Base-by-base conservation (phyloP, 2,888 invertebrate genomes). In the Trachelus iudaicus region DNA sequence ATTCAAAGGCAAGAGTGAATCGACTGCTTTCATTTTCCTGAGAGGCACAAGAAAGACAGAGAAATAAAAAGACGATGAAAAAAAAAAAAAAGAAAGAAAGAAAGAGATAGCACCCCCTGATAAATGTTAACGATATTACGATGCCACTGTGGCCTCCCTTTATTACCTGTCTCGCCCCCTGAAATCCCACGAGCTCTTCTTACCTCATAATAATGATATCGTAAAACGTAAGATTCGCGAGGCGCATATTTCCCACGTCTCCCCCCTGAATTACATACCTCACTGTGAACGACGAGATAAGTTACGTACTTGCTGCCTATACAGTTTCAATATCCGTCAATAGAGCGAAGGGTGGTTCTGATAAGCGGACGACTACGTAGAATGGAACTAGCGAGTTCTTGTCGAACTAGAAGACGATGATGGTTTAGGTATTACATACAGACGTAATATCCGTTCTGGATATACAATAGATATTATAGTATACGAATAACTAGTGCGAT, bases 11-110 rank as follows among this genome's bases (percentile, higher is more conserved):
- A 80, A 77, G 78, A 71, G 69, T 56, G 76, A 73, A 76, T 78
- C 77, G 79, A 76, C 78, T 56, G 79, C 79, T 79, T 80, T 80
- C 69, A 79, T 71, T 79, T 79, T 80, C 77, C 78, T 79, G 76
- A 76, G 76, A 76, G 74, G 77, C 79, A 77, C 37, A 71, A 78
- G 75, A 68, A 35, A 76, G 78, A 77, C 76, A 69, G 75, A 56
- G 76, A 76, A 75, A 71, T 31, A 75, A 31, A 35, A 37, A 40
- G 76, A 76, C 69, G 69, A 75, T 12, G 12, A 75, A 69, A 35
- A 76, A 76, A 40, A 75, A 78, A 71, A 69, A 34, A 35, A 79
- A 78, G 71, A 23, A 2, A 56, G 9, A 15, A 56, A 9, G 23
- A 11, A 34, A 71, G 31, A 11, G 71, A 71, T n/a, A n/a, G n/a